phyloP scores from a whole-genome alignment of 37 sponge, comb jelly and placozoan genomes.

The Agelas oroides region DNA sequence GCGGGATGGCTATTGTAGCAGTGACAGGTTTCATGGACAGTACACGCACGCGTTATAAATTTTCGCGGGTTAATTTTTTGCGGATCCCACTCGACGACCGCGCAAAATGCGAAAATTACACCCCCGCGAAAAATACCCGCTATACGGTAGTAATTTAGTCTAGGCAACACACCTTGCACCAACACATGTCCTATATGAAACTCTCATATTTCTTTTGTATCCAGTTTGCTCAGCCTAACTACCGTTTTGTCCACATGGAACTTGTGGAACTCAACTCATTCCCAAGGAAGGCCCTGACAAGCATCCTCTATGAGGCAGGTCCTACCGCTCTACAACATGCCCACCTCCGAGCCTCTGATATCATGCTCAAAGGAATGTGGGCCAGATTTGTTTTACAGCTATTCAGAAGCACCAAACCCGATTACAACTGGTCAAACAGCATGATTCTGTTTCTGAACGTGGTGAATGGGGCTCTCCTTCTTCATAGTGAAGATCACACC shows the following conservation, averaged over 20 bases:
- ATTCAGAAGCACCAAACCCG: slow-evolving; percentile 17
- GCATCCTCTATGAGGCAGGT: slow-evolving; percentile 41
- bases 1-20: no score
- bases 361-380: slow-evolving; percentile 78
- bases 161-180: no score
- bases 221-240: slow-evolving; percentile 57
- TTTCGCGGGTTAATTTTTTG: no score
- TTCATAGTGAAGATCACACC: slow-evolving; percentile 73
- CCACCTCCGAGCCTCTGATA: slow-evolving; percentile 57
- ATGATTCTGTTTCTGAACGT: slow-evolving; percentile 73
- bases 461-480: slow-evolving; percentile 70
- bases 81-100: no score
- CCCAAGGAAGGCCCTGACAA: slow-evolving; percentile 73
- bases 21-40: no score
- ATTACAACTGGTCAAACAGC: slow-evolving; percentile 61
- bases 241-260: slow-evolving; percentile 66
- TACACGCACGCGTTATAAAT: no score
- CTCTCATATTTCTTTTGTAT: no score
- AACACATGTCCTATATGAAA: no score
- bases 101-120: no score
- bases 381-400: slow-evolving; percentile 53
- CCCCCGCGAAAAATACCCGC: no score
- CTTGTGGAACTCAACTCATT: slow-evolving; percentile 68
- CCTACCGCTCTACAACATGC: slow-evolving; percentile 4
- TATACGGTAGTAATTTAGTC: no score